A percentile compares a stretch with the other conserved stretches of the same genome.
phyloP scores from a whole-genome alignment of 2,888 invertebrate species.

The Apamea anceps region DNA sequence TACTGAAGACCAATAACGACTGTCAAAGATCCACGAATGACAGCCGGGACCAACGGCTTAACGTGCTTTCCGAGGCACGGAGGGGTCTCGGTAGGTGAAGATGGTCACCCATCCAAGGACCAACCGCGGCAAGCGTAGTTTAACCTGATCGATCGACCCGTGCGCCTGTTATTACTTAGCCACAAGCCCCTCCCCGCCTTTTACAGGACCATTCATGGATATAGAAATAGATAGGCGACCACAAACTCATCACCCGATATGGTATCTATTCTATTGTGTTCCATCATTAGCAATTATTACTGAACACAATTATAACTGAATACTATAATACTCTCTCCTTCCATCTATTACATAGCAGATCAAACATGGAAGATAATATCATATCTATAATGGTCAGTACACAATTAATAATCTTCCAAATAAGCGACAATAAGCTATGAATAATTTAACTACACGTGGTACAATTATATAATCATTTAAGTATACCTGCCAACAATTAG shows the following conservation, averaged over 20 bases:
- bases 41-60: too few relatives aligned
- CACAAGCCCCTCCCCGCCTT: too few relatives aligned
- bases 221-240: not conserved
- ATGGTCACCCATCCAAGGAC: too few relatives aligned
- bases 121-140: too few relatives aligned
- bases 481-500: too few relatives aligned
- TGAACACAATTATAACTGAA: constrained; percentile 1
- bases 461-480: not conserved
- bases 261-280: not conserved
- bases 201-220: not conserved
- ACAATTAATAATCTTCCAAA: not conserved
- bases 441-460: not conserved
- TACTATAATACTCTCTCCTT: not conserved
- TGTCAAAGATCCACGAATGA: too few relatives aligned
- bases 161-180: too few relatives aligned
- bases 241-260: not conserved
- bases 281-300: not conserved
- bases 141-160: too few relatives aligned
- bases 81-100: too few relatives aligned
- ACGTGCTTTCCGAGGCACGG: too few relatives aligned
- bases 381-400: not conserved
- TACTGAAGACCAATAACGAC: too few relatives aligned
- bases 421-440: constrained; percentile 5
- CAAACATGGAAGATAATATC: constrained; percentile 22
- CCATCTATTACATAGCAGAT: not conserved